phyloP scores from a whole-genome alignment of 2,113 vertebrate genomes.

The Pygoscelis adeliae region DNA sequence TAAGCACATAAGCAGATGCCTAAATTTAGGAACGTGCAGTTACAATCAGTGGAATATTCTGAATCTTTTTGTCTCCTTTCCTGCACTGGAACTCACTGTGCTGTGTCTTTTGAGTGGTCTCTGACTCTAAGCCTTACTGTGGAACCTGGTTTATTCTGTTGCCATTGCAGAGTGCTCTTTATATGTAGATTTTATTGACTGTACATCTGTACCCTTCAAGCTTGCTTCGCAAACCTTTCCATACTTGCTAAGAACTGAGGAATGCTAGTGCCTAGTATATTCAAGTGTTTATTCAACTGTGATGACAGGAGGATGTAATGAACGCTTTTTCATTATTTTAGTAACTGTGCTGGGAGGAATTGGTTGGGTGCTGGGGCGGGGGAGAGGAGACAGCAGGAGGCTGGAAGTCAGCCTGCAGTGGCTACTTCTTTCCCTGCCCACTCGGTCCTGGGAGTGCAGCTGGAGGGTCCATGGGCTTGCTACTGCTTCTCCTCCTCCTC shows the following conservation, averaged over 20 bases:
- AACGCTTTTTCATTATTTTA: neutral
- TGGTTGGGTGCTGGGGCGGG: neutral
- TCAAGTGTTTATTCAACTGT: neutral
- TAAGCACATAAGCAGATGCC: neutral
- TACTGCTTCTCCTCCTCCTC: neutral
- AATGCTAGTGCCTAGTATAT: neutral
- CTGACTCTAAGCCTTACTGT: neutral
- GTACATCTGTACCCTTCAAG: neutral
- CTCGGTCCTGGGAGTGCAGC: neutral
- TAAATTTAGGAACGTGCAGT: constrained; percentile 40
- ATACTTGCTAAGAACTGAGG: neutral
- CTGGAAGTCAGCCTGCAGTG: neutral
- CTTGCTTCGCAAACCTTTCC: neutral
- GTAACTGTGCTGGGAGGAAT: neutral
- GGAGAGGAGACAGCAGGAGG: neutral
- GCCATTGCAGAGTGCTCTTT: neutral
- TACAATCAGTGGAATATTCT: neutral
- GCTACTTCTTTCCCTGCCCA: too few relatives aligned
- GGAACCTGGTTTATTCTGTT: neutral
- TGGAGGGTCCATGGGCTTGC: neutral
- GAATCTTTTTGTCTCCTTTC: neutral
- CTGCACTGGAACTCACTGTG: neutral
- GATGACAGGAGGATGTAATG: neutral
- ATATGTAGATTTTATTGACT: neutral
- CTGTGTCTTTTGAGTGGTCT: neutral